These are phyloP conservation scores for Tringa solitaria DNA, from an alignment of 2,113 vertebrate genomes.

Conservation along the genomic window DNA sequence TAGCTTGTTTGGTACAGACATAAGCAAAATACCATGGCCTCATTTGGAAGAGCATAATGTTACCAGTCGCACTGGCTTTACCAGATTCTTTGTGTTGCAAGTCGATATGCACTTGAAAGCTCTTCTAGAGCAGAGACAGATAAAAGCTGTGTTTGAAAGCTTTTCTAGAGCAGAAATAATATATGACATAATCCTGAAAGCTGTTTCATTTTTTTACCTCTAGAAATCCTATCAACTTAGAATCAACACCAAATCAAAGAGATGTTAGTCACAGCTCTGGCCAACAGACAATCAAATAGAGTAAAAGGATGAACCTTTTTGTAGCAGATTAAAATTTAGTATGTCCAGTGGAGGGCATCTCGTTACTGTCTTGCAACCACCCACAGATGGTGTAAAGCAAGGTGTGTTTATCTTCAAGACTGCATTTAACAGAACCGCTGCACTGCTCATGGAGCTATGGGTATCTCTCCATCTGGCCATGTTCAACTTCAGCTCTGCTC, in stretches of 20 bases:
- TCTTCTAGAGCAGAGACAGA: not conserved
- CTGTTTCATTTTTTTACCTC: not conserved
- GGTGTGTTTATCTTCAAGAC: slow-evolving; percentile 18
- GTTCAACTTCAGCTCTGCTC: not conserved
- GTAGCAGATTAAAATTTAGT: not conserved
- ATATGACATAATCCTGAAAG: not conserved
- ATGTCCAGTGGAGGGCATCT: not conserved
- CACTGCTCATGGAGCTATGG: not conserved
- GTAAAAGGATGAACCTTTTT: not conserved
- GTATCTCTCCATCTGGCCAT: not conserved
- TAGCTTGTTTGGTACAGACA: not conserved
- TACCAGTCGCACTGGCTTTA: not conserved
- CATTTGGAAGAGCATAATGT: not conserved
- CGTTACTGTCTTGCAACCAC: not conserved
- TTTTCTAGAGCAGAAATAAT: not conserved
- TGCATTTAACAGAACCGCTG: not conserved
- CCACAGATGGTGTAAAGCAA: not conserved
- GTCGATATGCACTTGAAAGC: not conserved
- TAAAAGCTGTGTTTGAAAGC: not conserved
- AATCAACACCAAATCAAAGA: not conserved
- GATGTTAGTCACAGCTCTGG: not conserved
- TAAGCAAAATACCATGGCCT: not conserved
- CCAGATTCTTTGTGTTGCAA: not conserved
- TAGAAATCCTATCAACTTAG: not conserved
- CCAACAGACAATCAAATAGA: not conserved